Percentiles rank a stretch among this genome's conserved stretches.
phyloP scores from a whole-genome alignment of 2,113 vertebrate species.

The Camelus bactrianus region DNA sequence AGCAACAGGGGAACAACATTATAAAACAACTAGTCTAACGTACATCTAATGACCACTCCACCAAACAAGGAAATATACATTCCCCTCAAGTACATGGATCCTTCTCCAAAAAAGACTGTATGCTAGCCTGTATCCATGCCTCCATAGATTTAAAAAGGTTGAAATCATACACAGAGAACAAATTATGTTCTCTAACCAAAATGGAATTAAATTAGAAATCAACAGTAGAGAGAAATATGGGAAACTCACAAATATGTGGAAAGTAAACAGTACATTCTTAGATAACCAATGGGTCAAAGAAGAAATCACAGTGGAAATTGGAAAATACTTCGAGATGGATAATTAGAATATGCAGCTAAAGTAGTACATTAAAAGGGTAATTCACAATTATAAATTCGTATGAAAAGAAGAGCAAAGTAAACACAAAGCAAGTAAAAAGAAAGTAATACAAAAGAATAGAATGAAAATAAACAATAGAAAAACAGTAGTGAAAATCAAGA shows the following conservation, averaged over 20 bases:
- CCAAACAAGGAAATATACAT: slow-evolving; percentile 4
- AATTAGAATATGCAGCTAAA: background rate
- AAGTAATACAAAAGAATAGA: background rate
- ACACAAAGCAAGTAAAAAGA: background rate
- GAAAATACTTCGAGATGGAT: slow-evolving; percentile 6
- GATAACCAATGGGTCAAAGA: background rate
- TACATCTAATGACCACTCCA: slow-evolving; percentile 21
- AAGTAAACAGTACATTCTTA: background rate
- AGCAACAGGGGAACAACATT: background rate
- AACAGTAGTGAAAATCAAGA: background rate
- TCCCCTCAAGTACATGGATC: background rate
- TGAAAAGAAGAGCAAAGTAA: slow-evolving; percentile 29
- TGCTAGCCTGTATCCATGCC: background rate
- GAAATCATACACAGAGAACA: background rate
- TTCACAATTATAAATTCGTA: background rate
- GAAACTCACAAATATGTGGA: background rate
- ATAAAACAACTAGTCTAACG: slow-evolving; percentile 14
- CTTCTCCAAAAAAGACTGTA: background rate
- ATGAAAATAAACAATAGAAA: background rate
- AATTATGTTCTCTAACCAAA: slow-evolving; percentile 22
- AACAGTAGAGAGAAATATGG: background rate
- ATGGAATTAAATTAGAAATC: slow-evolving; percentile 23
- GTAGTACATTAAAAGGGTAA: background rate
- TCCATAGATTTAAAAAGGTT: background rate
- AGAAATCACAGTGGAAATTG: slow-evolving; percentile 36